These are phyloP conservation scores for Torymus auratus DNA, from an alignment of 2,888 invertebrate genomes.

Conservation along the genomic window DNA sequence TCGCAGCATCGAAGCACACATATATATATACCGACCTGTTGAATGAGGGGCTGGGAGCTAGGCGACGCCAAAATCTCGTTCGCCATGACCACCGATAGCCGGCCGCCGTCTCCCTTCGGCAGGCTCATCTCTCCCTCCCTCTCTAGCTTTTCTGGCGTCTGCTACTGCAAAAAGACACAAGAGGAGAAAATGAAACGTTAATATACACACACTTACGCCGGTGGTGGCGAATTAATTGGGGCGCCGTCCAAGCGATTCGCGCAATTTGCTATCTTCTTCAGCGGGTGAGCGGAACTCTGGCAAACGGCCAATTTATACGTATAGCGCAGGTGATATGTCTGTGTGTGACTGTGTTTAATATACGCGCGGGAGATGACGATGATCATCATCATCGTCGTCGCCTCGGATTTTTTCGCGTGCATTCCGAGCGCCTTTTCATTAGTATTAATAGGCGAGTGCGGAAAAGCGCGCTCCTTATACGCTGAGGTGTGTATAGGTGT, in stretches of 20 bases:
- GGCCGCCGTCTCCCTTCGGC: conserved; percentile 67
- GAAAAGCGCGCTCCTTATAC: too few species aligned
- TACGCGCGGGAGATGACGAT: too few species aligned
- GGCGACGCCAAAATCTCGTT: conserved; percentile 67
- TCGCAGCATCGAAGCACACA: not conserved
- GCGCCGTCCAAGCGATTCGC: conserved; percentile 6
- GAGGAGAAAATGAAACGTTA: not conserved
- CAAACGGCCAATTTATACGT: not conserved
- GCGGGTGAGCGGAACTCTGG: not conserved
- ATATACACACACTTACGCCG: not conserved
- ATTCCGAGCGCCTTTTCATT: too few species aligned
- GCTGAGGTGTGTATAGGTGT: too few species aligned
- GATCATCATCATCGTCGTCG: too few species aligned
- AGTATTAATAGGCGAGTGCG: too few species aligned
- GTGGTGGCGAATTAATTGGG: conserved; percentile 13
- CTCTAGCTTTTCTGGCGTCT: too few species aligned
- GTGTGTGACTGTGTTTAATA: too few species aligned
- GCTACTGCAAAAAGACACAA: too few species aligned
- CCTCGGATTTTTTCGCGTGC: too few species aligned
- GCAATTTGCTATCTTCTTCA: conserved; percentile 3
- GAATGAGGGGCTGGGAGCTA: conserved; percentile 67
- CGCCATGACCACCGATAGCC: conserved; percentile 67
- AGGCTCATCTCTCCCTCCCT: conserved; percentile 65
- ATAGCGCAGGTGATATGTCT: too few species aligned
- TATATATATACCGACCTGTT: conserved; percentile 67